Conservation (phyloP, 2,113 vertebrate species). For the Motacilla alba region DNA sequence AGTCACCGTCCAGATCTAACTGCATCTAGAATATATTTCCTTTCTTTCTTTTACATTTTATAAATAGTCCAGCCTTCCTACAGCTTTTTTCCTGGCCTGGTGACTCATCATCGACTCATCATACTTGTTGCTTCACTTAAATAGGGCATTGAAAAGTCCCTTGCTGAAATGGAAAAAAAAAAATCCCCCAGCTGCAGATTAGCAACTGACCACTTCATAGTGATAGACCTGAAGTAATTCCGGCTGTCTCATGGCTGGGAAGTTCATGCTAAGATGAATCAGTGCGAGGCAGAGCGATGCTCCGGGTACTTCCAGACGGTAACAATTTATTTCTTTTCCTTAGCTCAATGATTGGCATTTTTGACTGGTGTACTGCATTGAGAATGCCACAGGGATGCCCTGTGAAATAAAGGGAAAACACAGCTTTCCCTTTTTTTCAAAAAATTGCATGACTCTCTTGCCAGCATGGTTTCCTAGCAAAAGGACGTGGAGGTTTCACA, state of each 20-base stretch:
- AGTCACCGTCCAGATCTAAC: neutral
- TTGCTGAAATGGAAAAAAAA: neutral
- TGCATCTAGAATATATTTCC: constrained; percentile 35
- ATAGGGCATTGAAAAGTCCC: neutral
- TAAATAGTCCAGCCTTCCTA: constrained; percentile 48
- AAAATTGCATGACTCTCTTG: neutral
- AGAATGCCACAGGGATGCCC: neutral
- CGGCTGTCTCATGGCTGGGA: neutral
- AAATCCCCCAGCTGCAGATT: neutral
- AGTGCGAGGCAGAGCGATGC: rapidly evolving
- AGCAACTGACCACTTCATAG: neutral
- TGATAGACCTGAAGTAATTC: neutral
- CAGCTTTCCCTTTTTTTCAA: neutral
- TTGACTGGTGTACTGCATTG: rapidly evolving
- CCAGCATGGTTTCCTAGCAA: neutral
- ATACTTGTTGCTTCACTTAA: neutral
- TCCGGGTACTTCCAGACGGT: neutral
- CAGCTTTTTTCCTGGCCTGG: constrained; percentile 12
- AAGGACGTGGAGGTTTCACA: neutral
- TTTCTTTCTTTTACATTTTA: constrained; percentile 51
- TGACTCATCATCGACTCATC: constrained; percentile 50
- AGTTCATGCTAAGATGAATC: neutral
- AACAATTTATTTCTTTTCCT: neutral
- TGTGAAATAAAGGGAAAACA: no score
- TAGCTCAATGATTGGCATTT: neutral